Conservation (phyloP, 2,888 invertebrate genomes). For the Penaeus monodon region DNA sequence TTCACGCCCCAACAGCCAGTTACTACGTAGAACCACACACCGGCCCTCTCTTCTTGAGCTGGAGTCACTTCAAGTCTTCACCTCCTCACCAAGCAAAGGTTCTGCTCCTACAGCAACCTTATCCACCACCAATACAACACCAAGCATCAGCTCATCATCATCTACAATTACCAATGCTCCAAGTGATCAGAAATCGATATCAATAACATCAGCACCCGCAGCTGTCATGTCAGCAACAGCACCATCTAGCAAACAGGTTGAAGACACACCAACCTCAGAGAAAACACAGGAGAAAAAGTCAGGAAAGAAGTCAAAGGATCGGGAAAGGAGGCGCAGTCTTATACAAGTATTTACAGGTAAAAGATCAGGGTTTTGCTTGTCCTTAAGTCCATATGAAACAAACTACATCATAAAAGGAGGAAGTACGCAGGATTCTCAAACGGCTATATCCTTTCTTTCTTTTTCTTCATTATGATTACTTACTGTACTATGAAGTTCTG, state of each 20-base stretch:
- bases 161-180: background rate
- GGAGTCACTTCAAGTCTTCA: conserved; percentile 60
- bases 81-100: conserved; percentile 33
- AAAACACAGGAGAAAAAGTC: conserved; percentile 44
- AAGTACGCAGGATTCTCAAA: too few relatives aligned
- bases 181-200: background rate
- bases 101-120: background rate
- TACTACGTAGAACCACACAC: conserved; percentile 36
- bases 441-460: too few relatives aligned
- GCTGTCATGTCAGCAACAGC: conserved; percentile 12
- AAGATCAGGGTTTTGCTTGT: background rate
- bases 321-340: conserved; percentile 63
- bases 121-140: background rate
- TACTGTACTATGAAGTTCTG: too few relatives aligned
- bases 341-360: conserved; percentile 65
- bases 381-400: too few relatives aligned
- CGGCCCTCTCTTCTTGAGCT: conserved; percentile 60
- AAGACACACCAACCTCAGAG: conserved; percentile 29
- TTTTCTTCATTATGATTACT: too few relatives aligned
- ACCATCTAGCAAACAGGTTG: conserved; percentile 26
- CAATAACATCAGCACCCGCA: conserved; percentile 9
- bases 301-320: conserved; percentile 62
- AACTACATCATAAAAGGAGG: too few relatives aligned
- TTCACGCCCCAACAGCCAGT: conserved; percentile 38
- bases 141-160: conserved; percentile 10